Evolutionary conservation across 1,140 invertebrate genomes (phyloP), one percentile per base, ranked within the genome.

Genomic region (Drosophila tristis): DNA sequence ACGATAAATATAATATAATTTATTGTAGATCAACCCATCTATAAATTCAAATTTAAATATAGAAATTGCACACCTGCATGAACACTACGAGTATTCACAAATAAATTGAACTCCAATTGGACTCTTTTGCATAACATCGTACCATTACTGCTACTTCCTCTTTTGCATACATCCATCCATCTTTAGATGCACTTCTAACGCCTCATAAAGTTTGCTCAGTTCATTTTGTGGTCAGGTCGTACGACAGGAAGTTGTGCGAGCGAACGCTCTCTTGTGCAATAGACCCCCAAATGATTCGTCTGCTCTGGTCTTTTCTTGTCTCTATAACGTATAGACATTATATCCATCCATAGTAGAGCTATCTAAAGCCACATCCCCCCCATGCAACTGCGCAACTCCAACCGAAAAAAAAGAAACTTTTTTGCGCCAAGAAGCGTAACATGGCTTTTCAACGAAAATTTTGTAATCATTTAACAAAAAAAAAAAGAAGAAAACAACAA

Each of bases 401-500:
- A 59, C 60, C 35, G 44, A 71, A 76, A 79, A 82, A 20, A 89
- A 90, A 70, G 68, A 84, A 80, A 78, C 68, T 62, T 84, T 81
- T 89, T 89, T 89, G 85, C 68, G 84, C 84, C 84, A 54, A 89
- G 84, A 89, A 89, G 84, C 84, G 84, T 89, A 90, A 89, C 84
- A 89, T 84, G 72, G 76, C 77, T 89, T 90, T 89, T 89, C 77
- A 90, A 80, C 80, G 78, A 89, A 75, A 85, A 90, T 89, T 90
- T 89, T 89, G 85, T 89, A 89, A 89, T 89, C 85, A 90, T 89
- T 89, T 89, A 89, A 87, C 78, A 79, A 82, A 51, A 60, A 65
- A 65, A 16, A 16, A 16, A 16, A 16, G 16, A 16, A 16, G 16
- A 16, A 16, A 66, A 68, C n/a, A 54, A 44, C 48, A 60, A 58